These are phyloP conservation scores for Clarias platycephalus DNA, from an alignment of 2,797 vertebrate species.

Conservation along the genomic window DNA sequence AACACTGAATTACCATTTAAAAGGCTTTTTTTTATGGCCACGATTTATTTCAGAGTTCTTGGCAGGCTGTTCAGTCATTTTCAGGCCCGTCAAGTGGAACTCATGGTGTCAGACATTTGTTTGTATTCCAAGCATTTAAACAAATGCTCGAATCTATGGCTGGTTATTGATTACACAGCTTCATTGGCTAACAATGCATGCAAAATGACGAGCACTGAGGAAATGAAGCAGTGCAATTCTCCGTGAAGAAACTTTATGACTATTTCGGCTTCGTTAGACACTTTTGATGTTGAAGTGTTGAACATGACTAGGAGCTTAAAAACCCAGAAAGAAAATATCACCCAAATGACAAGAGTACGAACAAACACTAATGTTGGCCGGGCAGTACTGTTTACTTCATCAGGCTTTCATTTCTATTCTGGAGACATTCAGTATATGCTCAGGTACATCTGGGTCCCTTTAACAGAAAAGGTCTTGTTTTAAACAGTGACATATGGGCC, in stretches of 20 bases:
- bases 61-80: constrained; percentile 38
- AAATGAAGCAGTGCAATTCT: not conserved
- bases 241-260: not conserved
- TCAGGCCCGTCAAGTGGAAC: constrained; percentile 23
- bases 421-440: not conserved
- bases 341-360: not conserved
- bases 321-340: constrained; percentile 7
- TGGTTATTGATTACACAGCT: constrained; percentile 22
- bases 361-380: not conserved
- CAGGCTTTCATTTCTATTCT: not conserved
- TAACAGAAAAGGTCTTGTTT: not conserved
- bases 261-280: not conserved
- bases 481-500: not conserved
- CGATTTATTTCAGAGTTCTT: constrained; percentile 41
- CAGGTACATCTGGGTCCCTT: not conserved
- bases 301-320: not conserved
- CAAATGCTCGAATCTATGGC: constrained; percentile 16
- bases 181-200: constrained; percentile 5
- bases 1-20: constrained; percentile 36
- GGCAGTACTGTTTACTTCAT: not conserved
- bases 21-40: constrained; percentile 23
- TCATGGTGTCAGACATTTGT: constrained; percentile 20
- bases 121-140: constrained; percentile 43
- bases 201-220: not conserved
- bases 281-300: not conserved